Conservation (phyloP, 2,113 vertebrate species). For the Barbus barbus region DNA sequence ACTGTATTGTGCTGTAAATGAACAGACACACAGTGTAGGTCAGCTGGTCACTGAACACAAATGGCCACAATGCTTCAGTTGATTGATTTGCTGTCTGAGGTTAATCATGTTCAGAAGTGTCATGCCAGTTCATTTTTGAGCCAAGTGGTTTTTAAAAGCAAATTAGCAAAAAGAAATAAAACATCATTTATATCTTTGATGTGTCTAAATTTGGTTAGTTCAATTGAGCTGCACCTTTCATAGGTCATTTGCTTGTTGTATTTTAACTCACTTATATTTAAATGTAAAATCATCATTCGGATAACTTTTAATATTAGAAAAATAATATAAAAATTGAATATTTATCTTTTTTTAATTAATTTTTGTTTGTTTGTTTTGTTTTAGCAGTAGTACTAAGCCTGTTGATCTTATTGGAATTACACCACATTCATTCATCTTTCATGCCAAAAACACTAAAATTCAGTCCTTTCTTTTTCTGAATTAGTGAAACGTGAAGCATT, state of each 20-base stretch:
- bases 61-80: conserved; percentile 46
- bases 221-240: too few relatives aligned
- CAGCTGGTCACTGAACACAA: conserved; percentile 51
- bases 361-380: too few relatives aligned
- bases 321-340: too few relatives aligned
- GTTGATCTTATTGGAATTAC: background rate
- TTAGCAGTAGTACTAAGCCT: background rate
- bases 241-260: too few relatives aligned
- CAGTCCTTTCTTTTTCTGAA: too few relatives aligned
- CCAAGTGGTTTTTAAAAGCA: background rate
- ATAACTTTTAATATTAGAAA: too few relatives aligned
- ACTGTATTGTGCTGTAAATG: conserved; percentile 35
- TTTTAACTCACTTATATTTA: too few relatives aligned
- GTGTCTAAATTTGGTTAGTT: too few relatives aligned
- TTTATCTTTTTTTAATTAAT: too few relatives aligned
- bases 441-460: background rate
- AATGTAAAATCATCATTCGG: too few relatives aligned
- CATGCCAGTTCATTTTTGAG: background rate
- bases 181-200: too few relatives aligned
- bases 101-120: conserved; percentile 47
- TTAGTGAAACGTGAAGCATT: background rate
- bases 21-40: conserved; percentile 15
- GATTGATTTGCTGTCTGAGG: conserved; percentile 55
- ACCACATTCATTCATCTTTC: background rate
- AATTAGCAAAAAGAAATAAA: too few relatives aligned